A percentile compares a stretch with the other conserved stretches of the same genome.
These are phyloP conservation scores for Coecobrya sp. DNA, from an alignment of 2,888 invertebrate species.

Conservation along the genomic window DNA sequence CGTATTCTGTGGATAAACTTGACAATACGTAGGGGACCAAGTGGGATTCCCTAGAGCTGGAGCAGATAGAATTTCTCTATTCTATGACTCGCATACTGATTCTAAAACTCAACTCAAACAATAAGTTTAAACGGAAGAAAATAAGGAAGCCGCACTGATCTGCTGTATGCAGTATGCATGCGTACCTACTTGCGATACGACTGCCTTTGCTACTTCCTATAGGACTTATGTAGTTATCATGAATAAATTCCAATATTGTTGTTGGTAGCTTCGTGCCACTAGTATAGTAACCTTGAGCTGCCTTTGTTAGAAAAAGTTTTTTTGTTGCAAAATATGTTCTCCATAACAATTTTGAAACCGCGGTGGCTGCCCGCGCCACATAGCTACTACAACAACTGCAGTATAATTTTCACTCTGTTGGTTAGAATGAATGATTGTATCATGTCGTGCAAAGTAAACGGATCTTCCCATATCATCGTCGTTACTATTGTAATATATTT, in stretches of 20 bases:
- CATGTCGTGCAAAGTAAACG: conserved; percentile 32
- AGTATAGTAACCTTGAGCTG: not conserved
- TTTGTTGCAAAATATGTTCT: conserved; percentile 24
- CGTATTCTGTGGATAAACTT: conserved; percentile 58
- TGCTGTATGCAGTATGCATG: not conserved
- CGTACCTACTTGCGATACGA: not conserved
- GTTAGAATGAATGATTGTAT: conserved; percentile 37
- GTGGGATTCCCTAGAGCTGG: conserved; percentile 53
- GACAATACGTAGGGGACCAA: conserved; percentile 58
- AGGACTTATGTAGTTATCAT: not conserved
- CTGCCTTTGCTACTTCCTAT: not conserved
- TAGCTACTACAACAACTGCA: not conserved
- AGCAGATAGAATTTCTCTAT: conserved; percentile 60
- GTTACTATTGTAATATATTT: not conserved
- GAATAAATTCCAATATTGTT: conserved; percentile 43
- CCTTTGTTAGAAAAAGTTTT: not conserved
- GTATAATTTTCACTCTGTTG: conserved; percentile 32
- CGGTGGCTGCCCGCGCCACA: conserved; percentile 17
- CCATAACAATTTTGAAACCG: conserved; percentile 28
- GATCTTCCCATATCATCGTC: not conserved
- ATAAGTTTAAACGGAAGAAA: conserved; percentile 55
- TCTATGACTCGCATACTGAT: conserved; percentile 70
- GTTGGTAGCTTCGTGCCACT: not conserved
- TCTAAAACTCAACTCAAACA: conserved; percentile 50
- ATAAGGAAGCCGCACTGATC: conserved; percentile 21